Evolutionary conservation across 2,888 invertebrate species (phyloP).

Genomic region (Sminthurinus aureus): DNA sequence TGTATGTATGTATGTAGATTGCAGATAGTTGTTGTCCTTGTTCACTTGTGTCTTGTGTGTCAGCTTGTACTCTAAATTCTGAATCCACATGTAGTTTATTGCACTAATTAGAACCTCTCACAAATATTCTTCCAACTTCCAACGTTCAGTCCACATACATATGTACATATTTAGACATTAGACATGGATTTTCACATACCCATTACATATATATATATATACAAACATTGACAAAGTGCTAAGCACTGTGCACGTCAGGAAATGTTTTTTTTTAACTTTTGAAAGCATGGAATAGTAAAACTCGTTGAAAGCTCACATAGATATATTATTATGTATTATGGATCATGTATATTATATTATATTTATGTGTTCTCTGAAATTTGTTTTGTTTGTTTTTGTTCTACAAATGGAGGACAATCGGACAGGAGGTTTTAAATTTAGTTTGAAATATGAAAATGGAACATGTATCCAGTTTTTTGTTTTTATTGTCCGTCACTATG

Average conservation of each 20-base stretch:
- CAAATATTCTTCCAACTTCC: not conserved
- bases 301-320: too few relatives aligned
- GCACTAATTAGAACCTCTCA: not conserved
- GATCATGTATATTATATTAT: too few relatives aligned
- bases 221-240: too few relatives aligned
- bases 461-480: not conserved
- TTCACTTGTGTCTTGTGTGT: not conserved
- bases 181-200: too few relatives aligned
- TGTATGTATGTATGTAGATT: not conserved
- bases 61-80: not conserved
- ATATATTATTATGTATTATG: too few relatives aligned
- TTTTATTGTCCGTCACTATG: too few relatives aligned
- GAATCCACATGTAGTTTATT: not conserved
- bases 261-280: too few relatives aligned
- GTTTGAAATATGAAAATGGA: not conserved
- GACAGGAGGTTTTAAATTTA: not conserved
- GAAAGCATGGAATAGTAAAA: too few relatives aligned
- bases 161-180: not conserved
- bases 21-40: not conserved
- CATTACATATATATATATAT: too few relatives aligned
- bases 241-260: too few relatives aligned
- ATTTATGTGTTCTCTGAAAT: too few relatives aligned
- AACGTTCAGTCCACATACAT: not conserved
- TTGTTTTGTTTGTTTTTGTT: not conserved
- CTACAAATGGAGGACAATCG: not conserved